Base-by-base conservation (phyloP, 2,888 invertebrate genomes). In the Kuschelorhynchus macadamiae region DNA sequence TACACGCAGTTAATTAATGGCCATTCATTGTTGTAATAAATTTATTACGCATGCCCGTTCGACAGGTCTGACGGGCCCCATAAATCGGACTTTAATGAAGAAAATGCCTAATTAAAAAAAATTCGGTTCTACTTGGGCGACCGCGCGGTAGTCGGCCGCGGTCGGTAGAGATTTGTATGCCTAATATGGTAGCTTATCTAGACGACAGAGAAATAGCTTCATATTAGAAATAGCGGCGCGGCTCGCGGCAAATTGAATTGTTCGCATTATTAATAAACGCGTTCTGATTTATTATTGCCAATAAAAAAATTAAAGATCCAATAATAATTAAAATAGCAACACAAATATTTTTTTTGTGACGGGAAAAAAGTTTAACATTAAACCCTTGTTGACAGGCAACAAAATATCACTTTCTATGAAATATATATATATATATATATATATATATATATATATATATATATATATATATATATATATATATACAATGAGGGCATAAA, bases 1-100 rank as follows among this genome's bases (percentile, higher is more conserved):
- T 32, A 32, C 16, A 36, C 41, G 49, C 20, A 14, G 50, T 14
- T 66, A 60, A 66, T 66, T 59, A 66, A 66, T 66, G 33, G 53
- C 17, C 50, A 12, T 39, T 52, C 47, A 66, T 66, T 66, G 66
- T 66, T 66, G 53, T 53, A 60, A 66, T 66, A 66, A 66, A 66
- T 66, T 66, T 66, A 66, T 66, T 66, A 66, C 60, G 60, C 60
- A 66, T 66, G 66, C 60, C 47, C 30, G 52, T 59, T 65, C 65
- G 65, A 65, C 65, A 65, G 65, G 7, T 59, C 57, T 59, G 65
- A 65, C 44, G 42, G 65, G 33, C 33, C 39, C 47, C 59, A 53
- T 66, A 66, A 66, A 60, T 66, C 59, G 46, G 12, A 41, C 11
- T 53, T 50, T 66, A 66, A 66, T 60, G 66, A 66, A 66, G 66